A percentile compares a stretch with the other conserved stretches of the same genome.
phyloP scores from a whole-genome alignment of 2,113 vertebrate species.

The Gobio gobio region DNA sequence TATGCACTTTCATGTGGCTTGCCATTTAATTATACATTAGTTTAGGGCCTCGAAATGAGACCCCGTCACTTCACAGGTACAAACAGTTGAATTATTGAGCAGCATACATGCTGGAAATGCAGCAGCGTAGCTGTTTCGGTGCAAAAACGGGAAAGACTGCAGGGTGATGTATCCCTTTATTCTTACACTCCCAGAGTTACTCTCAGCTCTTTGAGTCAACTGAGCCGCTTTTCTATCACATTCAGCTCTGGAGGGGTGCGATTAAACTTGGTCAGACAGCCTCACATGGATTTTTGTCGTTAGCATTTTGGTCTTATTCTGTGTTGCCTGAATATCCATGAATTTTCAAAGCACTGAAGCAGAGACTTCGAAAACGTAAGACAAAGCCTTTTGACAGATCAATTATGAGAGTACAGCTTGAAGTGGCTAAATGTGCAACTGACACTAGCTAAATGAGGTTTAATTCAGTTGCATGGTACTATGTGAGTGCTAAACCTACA shows the following conservation, averaged over 20 bases:
- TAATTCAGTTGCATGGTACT: not conserved
- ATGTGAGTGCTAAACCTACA: not conserved
- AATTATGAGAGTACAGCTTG: not conserved
- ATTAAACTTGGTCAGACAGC: slow-evolving; percentile 33
- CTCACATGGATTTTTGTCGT: slow-evolving; percentile 1
- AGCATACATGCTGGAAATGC: slow-evolving; percentile 65
- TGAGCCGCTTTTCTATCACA: slow-evolving; percentile 31
- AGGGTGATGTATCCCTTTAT: slow-evolving; percentile 12
- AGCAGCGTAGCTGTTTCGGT: slow-evolving; percentile 60
- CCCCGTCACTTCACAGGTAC: slow-evolving; percentile 78
- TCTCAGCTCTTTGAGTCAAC: slow-evolving; percentile 14
- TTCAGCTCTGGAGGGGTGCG: slow-evolving; percentile 3
- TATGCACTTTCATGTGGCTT: slow-evolving; percentile 82
- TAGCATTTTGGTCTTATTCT: not conserved
- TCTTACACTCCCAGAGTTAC: slow-evolving; percentile 12
- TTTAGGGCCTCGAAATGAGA: slow-evolving; percentile 71
- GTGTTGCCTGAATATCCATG: not conserved
- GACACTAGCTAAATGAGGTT: slow-evolving; percentile 17
- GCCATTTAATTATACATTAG: slow-evolving; percentile 83
- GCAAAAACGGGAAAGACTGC: slow-evolving; percentile 49
- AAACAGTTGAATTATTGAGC: slow-evolving; percentile 80
- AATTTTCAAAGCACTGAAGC: not conserved
- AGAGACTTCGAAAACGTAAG: not conserved
- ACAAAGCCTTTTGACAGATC: slow-evolving; percentile 28
- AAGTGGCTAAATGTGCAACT: slow-evolving; percentile 5